Percentiles rank a stretch among this genome's conserved stretches.
phyloP scores from a whole-genome alignment of 1,140 invertebrate species.

The Gryon sp. region DNA sequence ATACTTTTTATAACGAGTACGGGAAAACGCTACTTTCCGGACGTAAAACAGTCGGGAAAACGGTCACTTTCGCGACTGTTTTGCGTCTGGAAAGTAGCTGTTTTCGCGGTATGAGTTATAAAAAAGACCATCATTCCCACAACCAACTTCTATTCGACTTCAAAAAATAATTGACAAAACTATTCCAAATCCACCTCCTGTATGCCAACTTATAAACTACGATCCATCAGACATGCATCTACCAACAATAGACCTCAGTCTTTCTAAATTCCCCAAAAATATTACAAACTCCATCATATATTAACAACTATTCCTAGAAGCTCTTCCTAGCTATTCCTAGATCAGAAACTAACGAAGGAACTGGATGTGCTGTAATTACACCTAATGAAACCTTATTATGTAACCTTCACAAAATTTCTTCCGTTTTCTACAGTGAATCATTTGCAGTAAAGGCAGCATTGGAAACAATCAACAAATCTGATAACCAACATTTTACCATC shows the following conservation, averaged over 20 bases:
- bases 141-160: background rate
- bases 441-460: constrained; percentile 22
- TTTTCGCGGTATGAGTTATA: background rate
- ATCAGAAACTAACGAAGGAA: constrained; percentile 1
- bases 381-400: background rate
- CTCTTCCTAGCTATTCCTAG: constrained; percentile 10
- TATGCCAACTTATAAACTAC: background rate
- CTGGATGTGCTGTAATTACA: constrained; percentile 17
- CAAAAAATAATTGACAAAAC: background rate
- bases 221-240: background rate
- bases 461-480: background rate
- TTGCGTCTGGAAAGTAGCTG: no score
- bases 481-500: constrained; percentile 3
- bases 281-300: background rate
- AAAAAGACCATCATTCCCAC: background rate
- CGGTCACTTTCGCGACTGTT: no score
- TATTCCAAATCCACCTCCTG: background rate
- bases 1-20: no score
- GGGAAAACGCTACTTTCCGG: no score
- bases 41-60: no score
- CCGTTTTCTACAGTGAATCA: constrained; percentile 24
- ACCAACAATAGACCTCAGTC: background rate
- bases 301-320: background rate
- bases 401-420: constrained; percentile 7
- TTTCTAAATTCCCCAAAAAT: background rate